These are phyloP conservation scores for Myotis vivesi DNA, from an alignment of 2,797 vertebrate species.

Conservation along the genomic window DNA sequence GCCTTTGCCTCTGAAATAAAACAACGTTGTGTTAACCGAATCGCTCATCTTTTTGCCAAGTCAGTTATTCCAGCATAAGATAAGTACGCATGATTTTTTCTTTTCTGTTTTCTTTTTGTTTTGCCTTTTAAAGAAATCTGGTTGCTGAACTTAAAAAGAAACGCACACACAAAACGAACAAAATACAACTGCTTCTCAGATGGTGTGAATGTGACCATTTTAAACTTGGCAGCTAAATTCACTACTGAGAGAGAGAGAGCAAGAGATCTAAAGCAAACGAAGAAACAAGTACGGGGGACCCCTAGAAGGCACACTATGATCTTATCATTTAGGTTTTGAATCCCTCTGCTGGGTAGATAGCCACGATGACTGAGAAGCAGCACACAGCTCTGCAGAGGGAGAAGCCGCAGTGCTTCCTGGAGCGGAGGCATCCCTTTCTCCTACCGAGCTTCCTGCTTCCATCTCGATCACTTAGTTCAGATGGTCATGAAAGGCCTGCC, in stretches of 20 bases:
- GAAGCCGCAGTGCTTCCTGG: not conserved
- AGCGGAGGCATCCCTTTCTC: not conserved
- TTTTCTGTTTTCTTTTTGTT: slow-evolving; percentile 31
- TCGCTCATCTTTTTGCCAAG: not conserved
- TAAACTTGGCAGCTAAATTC: not conserved
- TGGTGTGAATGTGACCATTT: not conserved
- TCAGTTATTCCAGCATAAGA: not conserved
- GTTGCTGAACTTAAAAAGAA: not conserved
- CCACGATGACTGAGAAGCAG: not conserved
- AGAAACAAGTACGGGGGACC: not conserved
- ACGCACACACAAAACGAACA: too few species aligned
- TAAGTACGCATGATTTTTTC: not conserved
- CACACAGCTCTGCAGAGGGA: not conserved
- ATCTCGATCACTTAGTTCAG: not conserved
- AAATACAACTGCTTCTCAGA: not conserved
- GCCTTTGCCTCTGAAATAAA: slow-evolving; percentile 54
- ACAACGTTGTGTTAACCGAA: slow-evolving; percentile 48
- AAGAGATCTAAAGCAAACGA: not conserved
- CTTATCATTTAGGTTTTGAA: not conserved
- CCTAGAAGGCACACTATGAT: not conserved
- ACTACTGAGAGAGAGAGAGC: not conserved
- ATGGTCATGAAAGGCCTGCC: slow-evolving; percentile 10
- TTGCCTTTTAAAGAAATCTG: not conserved
- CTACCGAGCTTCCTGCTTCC: not conserved
- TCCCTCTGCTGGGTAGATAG: not conserved